A percentile compares a stretch with the other conserved stretches of the same genome.
Evolutionary conservation across 1,140 invertebrate species (phyloP).

Genomic region (Papilio xuthus): DNA sequence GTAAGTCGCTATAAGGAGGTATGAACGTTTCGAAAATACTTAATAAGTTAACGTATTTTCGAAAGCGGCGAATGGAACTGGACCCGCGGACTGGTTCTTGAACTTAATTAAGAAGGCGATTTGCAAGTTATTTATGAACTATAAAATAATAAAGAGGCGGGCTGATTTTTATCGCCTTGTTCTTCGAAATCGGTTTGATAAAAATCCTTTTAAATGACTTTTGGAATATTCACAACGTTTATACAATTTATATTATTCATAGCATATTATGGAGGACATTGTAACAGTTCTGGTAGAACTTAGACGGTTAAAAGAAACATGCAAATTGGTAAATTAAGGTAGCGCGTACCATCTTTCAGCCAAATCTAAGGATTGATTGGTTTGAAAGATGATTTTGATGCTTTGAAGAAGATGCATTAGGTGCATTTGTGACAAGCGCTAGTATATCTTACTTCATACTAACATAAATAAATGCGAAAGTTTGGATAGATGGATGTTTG

Average conservation of each 20-base stretch:
- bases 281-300: background rate
- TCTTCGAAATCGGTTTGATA: constrained; percentile 58
- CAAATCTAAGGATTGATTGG: no score
- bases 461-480: no score
- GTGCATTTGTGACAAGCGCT: no score
- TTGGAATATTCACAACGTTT: constrained; percentile 46
- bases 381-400: no score
- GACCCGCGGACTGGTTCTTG: constrained; percentile 54
- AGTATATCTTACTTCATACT: no score
- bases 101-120: constrained; percentile 75
- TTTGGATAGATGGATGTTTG: no score
- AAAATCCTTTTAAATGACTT: constrained; percentile 45
- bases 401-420: no score
- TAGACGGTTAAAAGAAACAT: no score
- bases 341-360: no score
- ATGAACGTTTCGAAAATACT: constrained; percentile 44
- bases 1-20: constrained; percentile 13
- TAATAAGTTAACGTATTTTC: constrained; percentile 49
- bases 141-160: constrained; percentile 64
- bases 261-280: background rate
- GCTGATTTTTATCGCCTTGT: constrained; percentile 47
- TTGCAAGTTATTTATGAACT: constrained; percentile 73
- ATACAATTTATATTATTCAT: background rate
- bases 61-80: constrained; percentile 50
- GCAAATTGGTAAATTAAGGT: no score